A percentile compares a stretch with the other conserved stretches of the same genome.
Evolutionary conservation across 2,888 invertebrate genomes (phyloP).

Genomic region (Vandiemenella viatica): DNA sequence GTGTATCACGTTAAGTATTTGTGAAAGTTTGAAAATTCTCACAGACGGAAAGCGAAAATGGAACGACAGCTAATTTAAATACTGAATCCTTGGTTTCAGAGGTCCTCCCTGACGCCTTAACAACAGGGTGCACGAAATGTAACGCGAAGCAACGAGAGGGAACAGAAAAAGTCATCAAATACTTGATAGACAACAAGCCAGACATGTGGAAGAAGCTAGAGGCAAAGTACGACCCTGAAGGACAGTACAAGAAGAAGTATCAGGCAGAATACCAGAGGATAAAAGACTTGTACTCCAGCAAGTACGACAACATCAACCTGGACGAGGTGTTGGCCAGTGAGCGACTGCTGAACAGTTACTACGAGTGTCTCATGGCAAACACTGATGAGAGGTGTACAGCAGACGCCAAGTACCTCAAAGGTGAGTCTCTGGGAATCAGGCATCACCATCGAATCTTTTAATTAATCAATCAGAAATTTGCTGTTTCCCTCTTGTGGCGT

Average conservation of each 20-base stretch:
- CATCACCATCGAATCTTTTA: no score
- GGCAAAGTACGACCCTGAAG: slow-evolving; percentile 16
- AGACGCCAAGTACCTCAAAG: slow-evolving; percentile 42
- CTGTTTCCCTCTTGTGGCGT: no score
- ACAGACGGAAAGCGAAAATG: no score
- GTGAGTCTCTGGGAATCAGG: no score
- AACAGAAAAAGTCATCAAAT: slow-evolving; percentile 12
- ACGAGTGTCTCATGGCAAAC: slow-evolving; percentile 43
- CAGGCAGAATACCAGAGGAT: no score
- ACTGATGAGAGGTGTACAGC: slow-evolving; percentile 36
- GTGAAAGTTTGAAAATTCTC: no score
- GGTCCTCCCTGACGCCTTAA: slow-evolving; percentile 15
- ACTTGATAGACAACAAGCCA: slow-evolving; percentile 12
- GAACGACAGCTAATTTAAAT: no score
- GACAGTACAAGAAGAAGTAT: slow-evolving; percentile 12
- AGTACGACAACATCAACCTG: slow-evolving; percentile 41
- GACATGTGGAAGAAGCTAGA: slow-evolving; percentile 13
- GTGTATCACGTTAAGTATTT: no score
- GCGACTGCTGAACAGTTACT: slow-evolving; percentile 41
- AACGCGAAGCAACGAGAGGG: slow-evolving; percentile 12
- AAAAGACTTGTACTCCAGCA: slow-evolving; percentile 32
- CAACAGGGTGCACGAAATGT: slow-evolving; percentile 14
- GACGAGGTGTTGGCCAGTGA: slow-evolving; percentile 40
- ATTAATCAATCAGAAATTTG: no score
- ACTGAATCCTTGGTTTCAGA: no score